These are phyloP conservation scores for Cyphomyrmex costatus DNA, from an alignment of 1,140 invertebrate species.

Conservation along the genomic window DNA sequence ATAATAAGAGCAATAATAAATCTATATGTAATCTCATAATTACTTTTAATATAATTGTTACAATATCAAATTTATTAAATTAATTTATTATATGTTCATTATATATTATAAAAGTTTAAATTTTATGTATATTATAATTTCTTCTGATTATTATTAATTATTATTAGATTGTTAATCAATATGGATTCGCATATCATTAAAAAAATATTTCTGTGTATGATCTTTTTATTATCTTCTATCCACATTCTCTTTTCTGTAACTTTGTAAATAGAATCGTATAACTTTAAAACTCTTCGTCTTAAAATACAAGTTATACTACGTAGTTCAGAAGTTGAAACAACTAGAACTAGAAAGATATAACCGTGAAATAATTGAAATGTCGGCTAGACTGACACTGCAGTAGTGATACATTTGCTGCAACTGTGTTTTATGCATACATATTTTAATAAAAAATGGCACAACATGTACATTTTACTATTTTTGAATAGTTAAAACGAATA, in stretches of 20 bases:
- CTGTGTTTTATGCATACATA: not conserved
- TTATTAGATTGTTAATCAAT: not conserved
- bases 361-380: not conserved
- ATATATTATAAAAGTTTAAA: not conserved
- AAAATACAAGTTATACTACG: constrained; percentile 3
- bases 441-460: not conserved
- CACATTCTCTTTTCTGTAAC: not conserved
- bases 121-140: not conserved
- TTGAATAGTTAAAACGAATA: not conserved
- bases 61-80: not conserved
- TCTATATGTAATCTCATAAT: no score
- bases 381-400: not conserved
- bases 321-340: not conserved
- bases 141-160: not conserved
- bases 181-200: not conserved
- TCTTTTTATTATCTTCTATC: not conserved
- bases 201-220: not conserved
- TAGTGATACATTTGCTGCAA: not conserved
- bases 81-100: not conserved
- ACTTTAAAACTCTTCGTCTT: not conserved
- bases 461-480: not conserved
- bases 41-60: not conserved
- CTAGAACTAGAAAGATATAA: not conserved
- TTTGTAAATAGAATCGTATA: not conserved
- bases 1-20: no score